Percentiles rank a stretch among this genome's conserved stretches.
These are phyloP conservation scores for Oceanodroma leucorhoa DNA, from an alignment of 2,797 vertebrate genomes.

Conservation along the genomic window DNA sequence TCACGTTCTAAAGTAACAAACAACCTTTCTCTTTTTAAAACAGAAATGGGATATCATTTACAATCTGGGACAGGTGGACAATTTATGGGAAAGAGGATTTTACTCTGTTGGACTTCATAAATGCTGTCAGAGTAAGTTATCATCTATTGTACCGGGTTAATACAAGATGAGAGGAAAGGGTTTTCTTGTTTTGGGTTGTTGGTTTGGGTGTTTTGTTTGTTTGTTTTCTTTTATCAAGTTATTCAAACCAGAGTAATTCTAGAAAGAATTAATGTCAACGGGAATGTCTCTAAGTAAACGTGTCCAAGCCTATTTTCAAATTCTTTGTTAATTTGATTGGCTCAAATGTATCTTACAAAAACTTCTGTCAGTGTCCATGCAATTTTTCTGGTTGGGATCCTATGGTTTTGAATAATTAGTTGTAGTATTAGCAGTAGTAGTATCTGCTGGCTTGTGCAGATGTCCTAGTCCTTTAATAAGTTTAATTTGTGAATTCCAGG, in stretches of 20 bases:
- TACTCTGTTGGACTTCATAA: constrained; percentile 95
- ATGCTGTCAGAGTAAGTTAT: constrained; percentile 88
- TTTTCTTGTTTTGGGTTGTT: not conserved
- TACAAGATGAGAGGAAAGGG: not conserved
- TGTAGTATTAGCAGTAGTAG: not conserved
- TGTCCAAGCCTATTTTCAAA: not conserved
- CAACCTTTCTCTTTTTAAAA: not conserved
- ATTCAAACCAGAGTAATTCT: not conserved
- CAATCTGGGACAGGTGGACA: constrained; percentile 98
- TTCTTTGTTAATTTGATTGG: not conserved
- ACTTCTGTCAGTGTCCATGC: not conserved
- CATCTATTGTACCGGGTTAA: not conserved
- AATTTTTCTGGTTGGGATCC: not conserved
- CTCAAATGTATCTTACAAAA: not conserved
- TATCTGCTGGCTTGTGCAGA: not conserved
- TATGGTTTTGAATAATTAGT: not conserved
- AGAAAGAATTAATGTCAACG: not conserved
- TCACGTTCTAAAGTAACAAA: not conserved
- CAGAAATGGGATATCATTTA: constrained; percentile 93
- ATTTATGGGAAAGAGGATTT: constrained; percentile 93
- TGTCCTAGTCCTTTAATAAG: not conserved
- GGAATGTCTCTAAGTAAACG: not conserved
- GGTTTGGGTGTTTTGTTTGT: not conserved
- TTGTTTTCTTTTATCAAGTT: not conserved
- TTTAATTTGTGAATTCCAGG: constrained; percentile 76